These are phyloP conservation scores for Busseola fusca DNA, from an alignment of 2,888 invertebrate genomes.

Conservation along the genomic window DNA sequence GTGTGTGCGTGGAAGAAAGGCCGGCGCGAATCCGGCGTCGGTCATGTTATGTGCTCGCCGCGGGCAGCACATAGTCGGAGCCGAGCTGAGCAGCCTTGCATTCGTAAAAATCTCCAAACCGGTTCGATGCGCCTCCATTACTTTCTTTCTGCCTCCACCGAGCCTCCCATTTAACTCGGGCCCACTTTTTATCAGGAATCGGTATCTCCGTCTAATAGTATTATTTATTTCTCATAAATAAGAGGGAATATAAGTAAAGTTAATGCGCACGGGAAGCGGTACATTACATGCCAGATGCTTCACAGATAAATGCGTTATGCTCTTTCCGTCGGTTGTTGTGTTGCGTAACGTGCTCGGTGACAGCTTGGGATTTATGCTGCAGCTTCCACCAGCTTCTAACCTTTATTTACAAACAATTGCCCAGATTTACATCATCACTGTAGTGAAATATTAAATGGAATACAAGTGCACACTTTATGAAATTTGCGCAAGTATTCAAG, in stretches of 20 bases:
- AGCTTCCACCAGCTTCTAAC: constrained; percentile 68
- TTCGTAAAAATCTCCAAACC: constrained; percentile 89
- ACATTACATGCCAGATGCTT: constrained; percentile 84
- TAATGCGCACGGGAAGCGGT: constrained; percentile 86
- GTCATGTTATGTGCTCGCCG: constrained; percentile 84
- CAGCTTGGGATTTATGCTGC: constrained; percentile 73
- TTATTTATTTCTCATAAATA: constrained; percentile 89
- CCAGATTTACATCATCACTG: constrained; percentile 66
- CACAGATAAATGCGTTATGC: constrained; percentile 81
- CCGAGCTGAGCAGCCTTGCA: constrained; percentile 85
- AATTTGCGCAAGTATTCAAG: constrained; percentile 37
- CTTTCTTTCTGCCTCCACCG: constrained; percentile 88
- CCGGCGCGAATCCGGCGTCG: constrained; percentile 86
- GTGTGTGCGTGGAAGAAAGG: constrained; percentile 81
- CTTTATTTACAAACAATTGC: constrained; percentile 77
- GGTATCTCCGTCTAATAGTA: constrained; percentile 89
- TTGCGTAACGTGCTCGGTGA: constrained; percentile 80
- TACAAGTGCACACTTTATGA: constrained; percentile 45
- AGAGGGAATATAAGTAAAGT: constrained; percentile 87
- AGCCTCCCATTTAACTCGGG: constrained; percentile 89
- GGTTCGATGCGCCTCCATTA: constrained; percentile 89
- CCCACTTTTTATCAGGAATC: constrained; percentile 89
- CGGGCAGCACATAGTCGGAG: constrained; percentile 82
- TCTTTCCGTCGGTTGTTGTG: constrained; percentile 75
- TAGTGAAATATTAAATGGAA: constrained; percentile 54